Percentiles rank a stretch among this genome's conserved stretches.
These are phyloP conservation scores for Cotesia congregata DNA, from an alignment of 2,888 invertebrate genomes.

Conservation along the genomic window DNA sequence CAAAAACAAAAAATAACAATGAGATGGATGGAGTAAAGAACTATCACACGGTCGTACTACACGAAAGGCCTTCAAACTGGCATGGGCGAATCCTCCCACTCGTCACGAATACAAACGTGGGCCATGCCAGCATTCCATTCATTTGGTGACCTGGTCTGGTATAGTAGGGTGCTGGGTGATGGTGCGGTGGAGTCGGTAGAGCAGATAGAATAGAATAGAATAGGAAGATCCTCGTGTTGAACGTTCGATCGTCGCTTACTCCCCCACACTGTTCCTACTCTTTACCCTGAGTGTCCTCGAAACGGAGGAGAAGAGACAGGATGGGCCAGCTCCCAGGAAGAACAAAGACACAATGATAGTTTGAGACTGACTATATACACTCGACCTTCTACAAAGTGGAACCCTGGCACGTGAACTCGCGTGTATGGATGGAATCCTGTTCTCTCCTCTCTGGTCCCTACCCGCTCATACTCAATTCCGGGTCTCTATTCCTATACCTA, in stretches of 20 bases:
- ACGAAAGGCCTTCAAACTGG: conserved; percentile 19
- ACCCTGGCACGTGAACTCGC: conserved; percentile 31
- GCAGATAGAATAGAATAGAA: no score
- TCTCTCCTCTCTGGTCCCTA: neutral
- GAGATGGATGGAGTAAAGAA: neutral
- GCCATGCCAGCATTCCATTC: conserved; percentile 66
- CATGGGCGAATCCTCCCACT: conserved; percentile 30
- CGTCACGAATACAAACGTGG: conserved; percentile 54
- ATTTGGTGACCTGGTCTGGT: conserved; percentile 51
- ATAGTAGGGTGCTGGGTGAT: conserved; percentile 19
- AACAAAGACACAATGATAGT: neutral
- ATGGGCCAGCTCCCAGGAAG: neutral
- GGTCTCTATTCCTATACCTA: neutral
- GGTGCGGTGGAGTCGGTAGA: conserved; percentile 41
- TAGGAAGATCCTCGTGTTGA: neutral
- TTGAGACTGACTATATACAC: conserved; percentile 10
- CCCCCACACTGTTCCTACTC: neutral
- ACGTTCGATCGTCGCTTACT: neutral
- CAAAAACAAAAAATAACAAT: no score
- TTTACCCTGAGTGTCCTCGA: neutral
- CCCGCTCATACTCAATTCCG: neutral
- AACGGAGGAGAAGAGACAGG: neutral
- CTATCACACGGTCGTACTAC: neutral
- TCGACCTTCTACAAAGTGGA: conserved; percentile 25
- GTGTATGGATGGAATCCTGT: conserved; percentile 32